phyloP scores from a whole-genome alignment of 1,140 invertebrate genomes.

The Tetranychus cinnabarinus region DNA sequence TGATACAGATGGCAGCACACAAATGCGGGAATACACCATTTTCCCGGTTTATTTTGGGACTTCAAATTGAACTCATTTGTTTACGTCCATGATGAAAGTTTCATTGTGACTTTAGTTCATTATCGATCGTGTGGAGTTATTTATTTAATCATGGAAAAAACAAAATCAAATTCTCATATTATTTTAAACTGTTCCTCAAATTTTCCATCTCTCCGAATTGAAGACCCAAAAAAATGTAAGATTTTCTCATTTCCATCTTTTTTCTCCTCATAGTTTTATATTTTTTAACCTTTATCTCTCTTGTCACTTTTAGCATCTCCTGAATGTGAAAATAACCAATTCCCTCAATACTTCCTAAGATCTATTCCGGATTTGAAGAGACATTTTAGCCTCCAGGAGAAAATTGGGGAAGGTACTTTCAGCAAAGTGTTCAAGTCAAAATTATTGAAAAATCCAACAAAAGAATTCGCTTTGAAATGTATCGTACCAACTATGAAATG shows the following conservation, averaged over 20 bases:
- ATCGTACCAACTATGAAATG: constrained; percentile 15
- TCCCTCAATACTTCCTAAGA: not conserved
- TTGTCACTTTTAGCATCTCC: not conserved
- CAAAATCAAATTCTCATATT: not conserved
- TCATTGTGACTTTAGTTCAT: no score
- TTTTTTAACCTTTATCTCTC: not conserved
- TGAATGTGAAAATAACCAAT: not conserved
- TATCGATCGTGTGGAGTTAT: no score
- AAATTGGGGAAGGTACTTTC: constrained; percentile 15
- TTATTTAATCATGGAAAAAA: not conserved
- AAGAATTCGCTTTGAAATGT: constrained; percentile 16
- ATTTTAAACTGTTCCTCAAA: constrained; percentile 1
- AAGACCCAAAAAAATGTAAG: constrained; percentile 11
- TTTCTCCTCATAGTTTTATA: not conserved
- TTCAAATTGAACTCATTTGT: no score
- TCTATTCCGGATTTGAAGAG: not conserved
- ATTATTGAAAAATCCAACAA: not conserved
- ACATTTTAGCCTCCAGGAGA: constrained; percentile 13
- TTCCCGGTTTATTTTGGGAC: no score
- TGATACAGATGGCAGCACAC: no score
- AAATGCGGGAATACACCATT: no score
- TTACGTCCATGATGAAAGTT: no score
- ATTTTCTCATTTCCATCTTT: not conserved
- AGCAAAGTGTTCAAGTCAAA: constrained; percentile 14
- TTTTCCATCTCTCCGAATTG: constrained; percentile 7